phyloP scores from a whole-genome alignment of 2,113 vertebrate genomes.

The Parus major region DNA sequence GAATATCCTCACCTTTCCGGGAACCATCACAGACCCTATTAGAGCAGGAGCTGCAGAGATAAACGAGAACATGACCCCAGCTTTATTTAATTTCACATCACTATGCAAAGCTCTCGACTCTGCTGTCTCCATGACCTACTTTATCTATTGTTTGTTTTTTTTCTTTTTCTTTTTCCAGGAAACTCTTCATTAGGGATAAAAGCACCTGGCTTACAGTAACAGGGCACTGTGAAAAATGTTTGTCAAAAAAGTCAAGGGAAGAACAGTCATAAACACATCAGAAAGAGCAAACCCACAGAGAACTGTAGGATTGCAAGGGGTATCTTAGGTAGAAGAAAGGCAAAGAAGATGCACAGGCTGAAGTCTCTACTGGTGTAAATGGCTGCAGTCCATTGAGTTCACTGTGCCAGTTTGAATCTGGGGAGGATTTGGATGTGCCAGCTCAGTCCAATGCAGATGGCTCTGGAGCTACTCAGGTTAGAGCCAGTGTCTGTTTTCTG shows the following conservation, averaged over 20 bases:
- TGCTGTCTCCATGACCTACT: slow-evolving; percentile 50
- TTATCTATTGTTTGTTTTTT: slow-evolving; percentile 69
- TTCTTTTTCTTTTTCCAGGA: slow-evolving; percentile 72
- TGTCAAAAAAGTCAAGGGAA: slow-evolving; percentile 28
- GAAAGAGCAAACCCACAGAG: slow-evolving; percentile 43
- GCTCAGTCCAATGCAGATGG: not conserved
- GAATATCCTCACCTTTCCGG: slow-evolving; percentile 23
- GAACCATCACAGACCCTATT: not conserved
- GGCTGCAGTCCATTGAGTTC: not conserved
- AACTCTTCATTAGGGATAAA: slow-evolving; percentile 74
- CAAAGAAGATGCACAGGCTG: not conserved
- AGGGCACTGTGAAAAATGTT: slow-evolving; percentile 53
- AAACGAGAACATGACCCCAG: slow-evolving; percentile 6
- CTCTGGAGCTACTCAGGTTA: not conserved
- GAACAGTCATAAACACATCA: slow-evolving; percentile 58
- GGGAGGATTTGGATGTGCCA: not conserved
- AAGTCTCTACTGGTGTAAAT: not conserved
- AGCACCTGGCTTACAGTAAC: slow-evolving; percentile 79
- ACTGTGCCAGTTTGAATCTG: not conserved
- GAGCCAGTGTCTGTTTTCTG: not conserved
- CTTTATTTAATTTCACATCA: slow-evolving; percentile 55
- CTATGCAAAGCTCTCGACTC: slow-evolving; percentile 32
- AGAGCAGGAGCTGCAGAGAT: not conserved
- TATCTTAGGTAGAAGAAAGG: not conserved
- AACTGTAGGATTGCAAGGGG: slow-evolving; percentile 6